A percentile compares a stretch with the other conserved stretches of the same genome.
phyloP scores from a whole-genome alignment of 2,113 vertebrate species.

The Corythoichthys intestinalis region DNA sequence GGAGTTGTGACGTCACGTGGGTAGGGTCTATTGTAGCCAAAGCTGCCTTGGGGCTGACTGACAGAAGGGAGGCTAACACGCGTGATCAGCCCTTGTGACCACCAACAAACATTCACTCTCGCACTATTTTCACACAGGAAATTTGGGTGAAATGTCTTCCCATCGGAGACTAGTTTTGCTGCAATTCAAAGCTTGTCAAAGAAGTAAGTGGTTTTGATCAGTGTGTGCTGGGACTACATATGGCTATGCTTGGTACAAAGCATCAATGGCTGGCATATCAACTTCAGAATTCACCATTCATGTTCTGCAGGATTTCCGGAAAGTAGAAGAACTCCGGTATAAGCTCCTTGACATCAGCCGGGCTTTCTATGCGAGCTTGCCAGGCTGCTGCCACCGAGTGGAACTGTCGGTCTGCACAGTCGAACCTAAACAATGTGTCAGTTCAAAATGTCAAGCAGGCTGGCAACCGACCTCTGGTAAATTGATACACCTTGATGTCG shows the following conservation, averaged over 20 bases:
- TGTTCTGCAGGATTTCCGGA: constrained; percentile 92
- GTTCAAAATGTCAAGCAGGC: neutral
- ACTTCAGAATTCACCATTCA: constrained; percentile 75
- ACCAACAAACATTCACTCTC: too few relatives aligned
- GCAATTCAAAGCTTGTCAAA: too few relatives aligned
- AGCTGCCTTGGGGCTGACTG: too few relatives aligned
- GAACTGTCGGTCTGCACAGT: constrained; percentile 95
- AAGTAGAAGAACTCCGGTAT: constrained; percentile 98
- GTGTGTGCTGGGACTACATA: neutral
- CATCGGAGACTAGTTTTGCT: too few relatives aligned
- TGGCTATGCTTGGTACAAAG: neutral
- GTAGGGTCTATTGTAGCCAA: too few relatives aligned
- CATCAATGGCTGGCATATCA: neutral
- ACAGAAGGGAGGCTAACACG: too few relatives aligned
- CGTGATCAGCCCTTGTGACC: too few relatives aligned
- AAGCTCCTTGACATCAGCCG: constrained; percentile 93
- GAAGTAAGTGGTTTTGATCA: too few relatives aligned
- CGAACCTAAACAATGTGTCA: constrained; percentile 77
- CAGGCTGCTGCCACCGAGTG: constrained; percentile 92
- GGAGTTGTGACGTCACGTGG: too few relatives aligned
- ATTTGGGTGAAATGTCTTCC: too few relatives aligned
- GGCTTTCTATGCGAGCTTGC: constrained; percentile 96
- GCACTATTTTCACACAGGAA: too few relatives aligned
- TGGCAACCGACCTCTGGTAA: neutral
- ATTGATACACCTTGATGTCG: neutral